phyloP scores from a whole-genome alignment of 2,113 vertebrate genomes.

The Sinocyclocheilus rhinocerous region DNA sequence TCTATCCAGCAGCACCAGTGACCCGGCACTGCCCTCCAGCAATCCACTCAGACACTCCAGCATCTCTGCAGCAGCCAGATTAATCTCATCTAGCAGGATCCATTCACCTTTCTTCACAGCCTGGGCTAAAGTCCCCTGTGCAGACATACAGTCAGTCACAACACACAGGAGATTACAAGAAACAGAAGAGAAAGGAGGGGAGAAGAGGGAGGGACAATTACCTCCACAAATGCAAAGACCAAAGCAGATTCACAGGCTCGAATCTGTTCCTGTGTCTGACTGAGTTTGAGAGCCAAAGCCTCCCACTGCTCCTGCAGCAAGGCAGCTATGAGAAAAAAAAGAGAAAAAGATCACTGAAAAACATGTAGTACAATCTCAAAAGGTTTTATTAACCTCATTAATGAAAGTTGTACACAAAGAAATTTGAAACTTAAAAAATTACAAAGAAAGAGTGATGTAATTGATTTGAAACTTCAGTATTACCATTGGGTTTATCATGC shows the following conservation, averaged over 20 bases:
- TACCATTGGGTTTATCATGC: conserved; percentile 83
- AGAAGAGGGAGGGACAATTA: conserved; percentile 64
- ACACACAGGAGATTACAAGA: neutral
- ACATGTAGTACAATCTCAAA: neutral
- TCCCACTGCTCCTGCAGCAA: conserved; percentile 91
- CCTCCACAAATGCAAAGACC: conserved; percentile 97
- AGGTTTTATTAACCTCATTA: neutral
- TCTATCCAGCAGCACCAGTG: conserved; percentile 90
- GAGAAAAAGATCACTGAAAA: conserved; percentile 9
- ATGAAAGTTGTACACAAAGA: neutral
- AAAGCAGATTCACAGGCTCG: conserved; percentile 88
- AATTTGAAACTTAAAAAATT: neutral
- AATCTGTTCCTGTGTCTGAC: conserved; percentile 93
- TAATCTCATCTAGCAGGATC: conserved; percentile 97
- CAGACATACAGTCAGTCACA: conserved; percentile 42
- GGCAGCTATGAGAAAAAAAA: conserved; percentile 70
- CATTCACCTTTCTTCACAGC: conserved; percentile 96
- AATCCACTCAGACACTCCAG: conserved; percentile 95
- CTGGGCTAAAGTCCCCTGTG: conserved; percentile 88
- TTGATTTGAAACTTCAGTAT: neutral
- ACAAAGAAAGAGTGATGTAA: neutral
- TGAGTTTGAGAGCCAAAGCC: conserved; percentile 84
- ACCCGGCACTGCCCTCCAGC: conserved; percentile 88
- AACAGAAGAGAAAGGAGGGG: neutral
- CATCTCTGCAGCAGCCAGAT: conserved; percentile 93